Percentiles rank a stretch among this genome's conserved stretches.
These are phyloP conservation scores for Pyrgilauda ruficollis DNA, from an alignment of 2,113 vertebrate genomes.

Conservation along the genomic window DNA sequence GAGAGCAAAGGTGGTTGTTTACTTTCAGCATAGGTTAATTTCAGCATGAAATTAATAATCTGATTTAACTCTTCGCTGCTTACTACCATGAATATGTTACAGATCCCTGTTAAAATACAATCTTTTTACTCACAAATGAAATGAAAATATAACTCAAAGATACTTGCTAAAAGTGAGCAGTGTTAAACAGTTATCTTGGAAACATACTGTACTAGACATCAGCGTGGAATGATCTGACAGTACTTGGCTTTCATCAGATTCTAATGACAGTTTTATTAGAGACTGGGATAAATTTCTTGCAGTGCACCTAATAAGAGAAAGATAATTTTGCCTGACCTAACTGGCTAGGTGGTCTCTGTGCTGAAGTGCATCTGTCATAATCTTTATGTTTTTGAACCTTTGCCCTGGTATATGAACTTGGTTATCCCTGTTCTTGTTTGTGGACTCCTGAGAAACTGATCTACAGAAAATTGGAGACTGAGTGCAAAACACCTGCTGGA, in stretches of 20 bases:
- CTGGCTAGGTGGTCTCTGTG: neutral
- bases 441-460: neutral
- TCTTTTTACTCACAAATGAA: neutral
- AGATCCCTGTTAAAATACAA: neutral
- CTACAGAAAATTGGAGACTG: neutral
- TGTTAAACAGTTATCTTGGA: neutral
- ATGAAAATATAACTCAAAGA: neutral
- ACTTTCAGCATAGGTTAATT: neutral
- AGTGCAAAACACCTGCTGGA: neutral
- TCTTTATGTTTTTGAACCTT: neutral
- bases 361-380: neutral
- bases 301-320: neutral
- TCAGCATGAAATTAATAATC: conserved; percentile 19
- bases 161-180: neutral
- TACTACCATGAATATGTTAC: neutral
- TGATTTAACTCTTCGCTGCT: neutral
- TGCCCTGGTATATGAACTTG: neutral
- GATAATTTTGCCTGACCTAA: neutral
- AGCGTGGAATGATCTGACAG: neutral
- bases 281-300: neutral
- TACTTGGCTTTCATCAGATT: neutral
- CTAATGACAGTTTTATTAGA: neutral
- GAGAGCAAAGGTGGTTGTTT: neutral
- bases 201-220: neutral
- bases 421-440: neutral